Conservation (phyloP, 1,140 invertebrate genomes). For the Leptinotarsa defecta region DNA sequence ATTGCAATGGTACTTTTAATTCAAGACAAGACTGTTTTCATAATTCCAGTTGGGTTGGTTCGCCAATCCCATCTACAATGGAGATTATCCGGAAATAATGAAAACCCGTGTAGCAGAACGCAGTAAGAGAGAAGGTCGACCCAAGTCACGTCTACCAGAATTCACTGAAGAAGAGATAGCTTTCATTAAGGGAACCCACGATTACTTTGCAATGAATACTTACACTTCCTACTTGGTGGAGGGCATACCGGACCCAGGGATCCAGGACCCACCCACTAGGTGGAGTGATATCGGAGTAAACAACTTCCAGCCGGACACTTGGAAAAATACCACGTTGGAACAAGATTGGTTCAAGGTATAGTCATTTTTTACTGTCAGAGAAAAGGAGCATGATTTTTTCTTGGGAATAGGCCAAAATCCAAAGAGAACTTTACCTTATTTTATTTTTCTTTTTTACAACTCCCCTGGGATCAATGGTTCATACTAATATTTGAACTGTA, state of each 20-base stretch:
- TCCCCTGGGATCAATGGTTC: too few species aligned
- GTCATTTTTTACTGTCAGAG: background rate
- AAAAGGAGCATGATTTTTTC: background rate
- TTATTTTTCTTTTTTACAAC: too few species aligned
- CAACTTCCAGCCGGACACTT: background rate
- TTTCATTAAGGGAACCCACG: constrained; percentile 62
- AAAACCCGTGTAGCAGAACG: constrained; percentile 9
- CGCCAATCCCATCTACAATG: constrained; percentile 16
- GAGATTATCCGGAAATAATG: constrained; percentile 31
- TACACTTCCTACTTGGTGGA: constrained; percentile 12
- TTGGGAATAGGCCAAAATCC: background rate
- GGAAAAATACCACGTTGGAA: background rate
- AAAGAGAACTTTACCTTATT: background rate
- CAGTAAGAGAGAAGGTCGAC: constrained; percentile 13
- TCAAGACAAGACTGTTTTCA: too few species aligned
- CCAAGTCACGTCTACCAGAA: constrained; percentile 55
- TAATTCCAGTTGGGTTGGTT: constrained; percentile 16
- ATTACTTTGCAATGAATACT: constrained; percentile 65
- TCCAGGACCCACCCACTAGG: background rate
- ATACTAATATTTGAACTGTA: too few species aligned
- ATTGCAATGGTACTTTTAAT: too few species aligned
- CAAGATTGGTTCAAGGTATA: constrained; percentile 16
- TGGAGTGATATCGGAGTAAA: constrained; percentile 4
- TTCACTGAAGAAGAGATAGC: constrained; percentile 65
- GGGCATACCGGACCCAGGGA: constrained; percentile 13